These are phyloP conservation scores for Pygoscelis antarcticus DNA, from an alignment of 2,113 vertebrate species.

Conservation along the genomic window DNA sequence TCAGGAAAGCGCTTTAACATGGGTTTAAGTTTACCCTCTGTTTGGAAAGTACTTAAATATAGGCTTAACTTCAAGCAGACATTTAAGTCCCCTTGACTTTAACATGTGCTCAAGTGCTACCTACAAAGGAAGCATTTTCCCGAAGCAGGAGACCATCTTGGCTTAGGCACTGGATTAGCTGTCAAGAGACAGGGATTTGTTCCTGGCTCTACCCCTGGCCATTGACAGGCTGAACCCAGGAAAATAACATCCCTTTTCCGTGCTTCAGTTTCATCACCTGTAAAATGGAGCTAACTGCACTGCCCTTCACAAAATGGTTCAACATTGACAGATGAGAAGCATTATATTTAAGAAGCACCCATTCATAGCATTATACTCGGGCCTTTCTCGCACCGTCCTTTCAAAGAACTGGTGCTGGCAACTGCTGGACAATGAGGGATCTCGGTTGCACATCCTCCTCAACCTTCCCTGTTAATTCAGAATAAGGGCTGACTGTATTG, in stretches of 20 bases:
- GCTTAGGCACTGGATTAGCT: constrained; percentile 61
- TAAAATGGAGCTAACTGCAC: not conserved
- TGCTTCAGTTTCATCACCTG: not conserved
- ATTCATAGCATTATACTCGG: not conserved
- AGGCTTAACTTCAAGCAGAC: constrained; percentile 65
- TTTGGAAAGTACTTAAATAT: constrained; percentile 66
- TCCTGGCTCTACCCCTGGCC: constrained; percentile 9
- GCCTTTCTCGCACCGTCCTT: not conserved
- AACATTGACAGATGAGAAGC: accelerated
- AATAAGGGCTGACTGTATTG: not conserved
- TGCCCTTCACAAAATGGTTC: not conserved
- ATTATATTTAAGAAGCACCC: not conserved
- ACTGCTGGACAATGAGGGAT: not conserved
- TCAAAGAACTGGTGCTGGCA: not conserved
- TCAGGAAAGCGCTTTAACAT: constrained; percentile 67
- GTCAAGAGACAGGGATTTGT: constrained; percentile 51
- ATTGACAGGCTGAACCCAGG: constrained; percentile 23
- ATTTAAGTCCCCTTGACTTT: constrained; percentile 66
- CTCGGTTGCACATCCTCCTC: not conserved
- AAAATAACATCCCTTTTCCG: not conserved
- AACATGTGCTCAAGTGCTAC: constrained; percentile 64
- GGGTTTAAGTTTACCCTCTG: constrained; percentile 67
- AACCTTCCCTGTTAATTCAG: not conserved
- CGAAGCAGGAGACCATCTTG: constrained; percentile 55
- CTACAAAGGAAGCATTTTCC: constrained; percentile 63